Evolutionary conservation across 2,113 vertebrate genomes (phyloP), one percentile per base, ranked within the genome.

Genomic region (Leptobrachium leishanense): DNA sequence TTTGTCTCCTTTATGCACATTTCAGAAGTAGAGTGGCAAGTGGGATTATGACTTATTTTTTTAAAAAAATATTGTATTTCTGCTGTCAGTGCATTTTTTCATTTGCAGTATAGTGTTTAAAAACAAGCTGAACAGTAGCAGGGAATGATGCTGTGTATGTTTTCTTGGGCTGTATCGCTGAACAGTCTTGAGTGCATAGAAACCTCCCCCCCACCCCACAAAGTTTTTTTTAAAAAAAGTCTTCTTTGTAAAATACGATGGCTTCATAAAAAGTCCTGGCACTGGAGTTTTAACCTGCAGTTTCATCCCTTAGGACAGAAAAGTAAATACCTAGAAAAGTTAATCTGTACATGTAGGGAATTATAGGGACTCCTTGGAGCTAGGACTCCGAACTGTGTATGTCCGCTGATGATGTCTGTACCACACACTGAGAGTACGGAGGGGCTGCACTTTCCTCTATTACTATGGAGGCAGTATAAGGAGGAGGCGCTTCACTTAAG

Each of bases 401-500:
- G 67, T 72, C 68, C 15, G 44, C 72, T 40, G 71, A 54, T 40
- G 72, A 8, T 54, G 72, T 44, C 13, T 62, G 46, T 54, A 59
- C 55, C 6, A 13, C 39, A 40, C 13, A 59, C 55, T 81, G 74
- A 43, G 43, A 20, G 66, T 68, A 73, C 20, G 63, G 66, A 50
- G 74, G 53, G 9, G 44, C 46, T 31, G 59, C n/a, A 31, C 31
- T 76, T 3, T 83, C 64, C 50, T 68, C 74, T 55, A 59, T 65
- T 0, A 71, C 15, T 31, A 85, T 79, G 46, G 84, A 85, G 8
- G 86, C 87, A 0, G 92, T 91, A 85, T 95, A 94, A 1, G 93
- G 93, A 10, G 93, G 93, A 0, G 93, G 93, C 54, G 92, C 91
- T 79, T 94, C 93, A 0, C 85, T 91, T 69, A 90, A 75, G 31